Evolutionary conservation across 2,113 vertebrate genomes (phyloP).

Genomic region (Rhynchomys soricoides): DNA sequence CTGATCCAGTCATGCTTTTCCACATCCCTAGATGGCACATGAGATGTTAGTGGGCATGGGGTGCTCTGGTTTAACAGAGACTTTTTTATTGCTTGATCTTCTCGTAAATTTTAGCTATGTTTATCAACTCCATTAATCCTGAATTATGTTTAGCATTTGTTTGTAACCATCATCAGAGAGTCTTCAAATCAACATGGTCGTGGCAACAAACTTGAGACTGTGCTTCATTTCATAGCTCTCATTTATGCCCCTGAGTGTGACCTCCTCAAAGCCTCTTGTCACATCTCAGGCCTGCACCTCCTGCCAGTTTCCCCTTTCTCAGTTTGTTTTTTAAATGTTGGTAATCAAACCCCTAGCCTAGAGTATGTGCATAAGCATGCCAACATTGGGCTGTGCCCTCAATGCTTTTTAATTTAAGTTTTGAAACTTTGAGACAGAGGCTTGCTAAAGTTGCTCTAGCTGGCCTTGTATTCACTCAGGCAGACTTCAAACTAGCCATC

Average conservation of each 20-base stretch:
- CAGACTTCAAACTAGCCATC: neutral
- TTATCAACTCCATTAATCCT: neutral
- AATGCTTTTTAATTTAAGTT: neutral
- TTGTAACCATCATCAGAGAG: neutral
- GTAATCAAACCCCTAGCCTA: neutral
- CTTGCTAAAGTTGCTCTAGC: neutral
- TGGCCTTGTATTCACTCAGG: neutral
- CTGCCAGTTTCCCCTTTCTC: neutral
- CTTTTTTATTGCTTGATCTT: conserved; percentile 47
- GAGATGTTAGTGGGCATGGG: neutral
- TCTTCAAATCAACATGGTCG: neutral
- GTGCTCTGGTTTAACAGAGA: conserved; percentile 25
- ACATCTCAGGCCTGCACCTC: neutral
- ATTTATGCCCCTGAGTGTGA: neutral
- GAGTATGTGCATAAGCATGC: neutral
- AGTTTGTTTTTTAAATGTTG: neutral
- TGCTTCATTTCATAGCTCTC: neutral
- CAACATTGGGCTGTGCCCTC: no score
- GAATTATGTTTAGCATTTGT: neutral
- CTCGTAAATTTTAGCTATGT: conserved; percentile 24
- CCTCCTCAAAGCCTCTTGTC: neutral
- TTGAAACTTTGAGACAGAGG: neutral
- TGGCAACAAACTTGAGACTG: neutral
- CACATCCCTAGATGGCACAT: neutral
- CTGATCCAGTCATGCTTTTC: neutral